phyloP scores from a whole-genome alignment of 1,140 invertebrate genomes.

The Leptinotarsa undecemlineata region DNA sequence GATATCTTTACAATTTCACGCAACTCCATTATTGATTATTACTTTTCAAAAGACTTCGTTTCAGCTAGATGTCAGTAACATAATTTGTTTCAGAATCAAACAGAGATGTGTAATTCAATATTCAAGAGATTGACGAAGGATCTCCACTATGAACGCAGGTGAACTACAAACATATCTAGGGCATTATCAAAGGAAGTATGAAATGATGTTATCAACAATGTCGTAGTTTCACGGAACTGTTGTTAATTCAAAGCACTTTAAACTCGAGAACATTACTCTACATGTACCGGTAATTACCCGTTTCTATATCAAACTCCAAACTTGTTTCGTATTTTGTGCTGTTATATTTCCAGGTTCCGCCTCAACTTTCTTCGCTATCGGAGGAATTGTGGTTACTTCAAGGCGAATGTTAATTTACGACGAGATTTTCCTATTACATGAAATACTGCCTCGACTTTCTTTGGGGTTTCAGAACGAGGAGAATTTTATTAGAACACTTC shows the following conservation, averaged over 20 bases:
- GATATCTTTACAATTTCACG: no score
- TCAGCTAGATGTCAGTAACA: no score
- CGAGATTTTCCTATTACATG: not conserved
- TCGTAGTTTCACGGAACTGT: conserved; percentile 37
- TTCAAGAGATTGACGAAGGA: no score
- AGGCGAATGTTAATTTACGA: not conserved
- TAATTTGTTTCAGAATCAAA: no score
- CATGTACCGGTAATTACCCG: conserved; percentile 19
- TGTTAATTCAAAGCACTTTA: conserved; percentile 36
- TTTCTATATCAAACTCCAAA: conserved; percentile 27
- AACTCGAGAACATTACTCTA: conserved; percentile 19
- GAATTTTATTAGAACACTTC: no score
- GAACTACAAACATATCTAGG: conserved; percentile 30
- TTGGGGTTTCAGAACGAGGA: no score
- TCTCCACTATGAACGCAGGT: no score
- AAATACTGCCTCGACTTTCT: no score
- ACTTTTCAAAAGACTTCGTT: no score
- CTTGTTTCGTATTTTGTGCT: conserved; percentile 33
- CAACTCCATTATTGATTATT: no score
- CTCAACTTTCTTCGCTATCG: conserved; percentile 26
- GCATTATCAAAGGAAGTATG: conserved; percentile 36
- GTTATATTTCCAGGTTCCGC: conserved; percentile 20
- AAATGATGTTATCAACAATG: conserved; percentile 33
- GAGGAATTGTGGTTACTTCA: conserved; percentile 8
- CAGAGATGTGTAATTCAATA: no score